Evolutionary conservation across 2,888 invertebrate species (phyloP).

Genomic region (Lasioglossum vierecki): DNA sequence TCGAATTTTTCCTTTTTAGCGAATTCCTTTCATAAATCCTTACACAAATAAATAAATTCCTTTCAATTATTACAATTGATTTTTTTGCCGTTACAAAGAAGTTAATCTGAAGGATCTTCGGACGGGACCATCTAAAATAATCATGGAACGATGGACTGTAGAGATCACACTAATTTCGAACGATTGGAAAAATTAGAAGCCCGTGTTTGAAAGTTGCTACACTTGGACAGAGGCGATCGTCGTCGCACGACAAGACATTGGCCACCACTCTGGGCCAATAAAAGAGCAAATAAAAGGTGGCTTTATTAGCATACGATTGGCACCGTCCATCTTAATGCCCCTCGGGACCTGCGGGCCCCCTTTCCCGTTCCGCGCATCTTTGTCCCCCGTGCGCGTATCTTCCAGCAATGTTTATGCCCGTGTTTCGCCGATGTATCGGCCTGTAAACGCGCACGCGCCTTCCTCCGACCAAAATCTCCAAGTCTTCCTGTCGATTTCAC

Average conservation of each 20-base stretch:
- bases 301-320: conserved; percentile 83
- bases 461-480: conserved; percentile 47
- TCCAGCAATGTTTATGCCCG: conserved; percentile 81
- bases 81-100: too few species aligned
- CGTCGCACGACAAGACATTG: conserved; percentile 68
- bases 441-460: conserved; percentile 80
- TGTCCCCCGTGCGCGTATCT: conserved; percentile 77
- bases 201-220: neutral
- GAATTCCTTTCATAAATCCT: too few species aligned
- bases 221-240: conserved; percentile 18
- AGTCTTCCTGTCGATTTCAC: conserved; percentile 50
- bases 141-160: neutral
- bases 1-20: too few species aligned
- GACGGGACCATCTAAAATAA: neutral
- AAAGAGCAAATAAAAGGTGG: conserved; percentile 76
- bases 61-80: too few species aligned
- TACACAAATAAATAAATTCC: too few species aligned
- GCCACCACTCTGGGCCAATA: conserved; percentile 67
- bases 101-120: neutral
- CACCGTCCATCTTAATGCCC: conserved; percentile 82
- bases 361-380: conserved; percentile 54
- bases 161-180: neutral
- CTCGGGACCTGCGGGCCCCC: conserved; percentile 59
- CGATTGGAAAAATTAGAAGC: neutral
- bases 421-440: conserved; percentile 78